phyloP scores from a whole-genome alignment of 1,140 invertebrate genomes.

The Ruditapes philippinarum region DNA sequence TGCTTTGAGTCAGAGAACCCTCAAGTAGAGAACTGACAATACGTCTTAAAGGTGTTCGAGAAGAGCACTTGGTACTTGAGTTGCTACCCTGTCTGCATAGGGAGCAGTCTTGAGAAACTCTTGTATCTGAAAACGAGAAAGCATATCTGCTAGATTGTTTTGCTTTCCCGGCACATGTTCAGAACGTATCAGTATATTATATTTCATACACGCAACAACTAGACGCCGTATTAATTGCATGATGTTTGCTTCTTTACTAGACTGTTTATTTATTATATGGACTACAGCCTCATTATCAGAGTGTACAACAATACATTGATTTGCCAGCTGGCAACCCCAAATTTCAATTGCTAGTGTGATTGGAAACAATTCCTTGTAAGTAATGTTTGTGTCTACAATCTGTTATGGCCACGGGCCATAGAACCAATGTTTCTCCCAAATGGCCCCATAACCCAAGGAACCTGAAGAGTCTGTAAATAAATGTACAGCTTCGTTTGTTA shows the following conservation, averaged over 20 bases:
- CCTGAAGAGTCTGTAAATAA: too few relatives aligned
- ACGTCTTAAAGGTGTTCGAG: background rate
- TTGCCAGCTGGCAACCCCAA: background rate
- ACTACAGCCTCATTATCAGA: slow-evolving; percentile 24
- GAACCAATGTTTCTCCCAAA: slow-evolving; percentile 35
- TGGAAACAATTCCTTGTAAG: too few relatives aligned
- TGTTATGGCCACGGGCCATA: too few relatives aligned
- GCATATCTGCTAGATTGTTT: too few relatives aligned
- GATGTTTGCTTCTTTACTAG: background rate
- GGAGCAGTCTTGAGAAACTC: background rate
- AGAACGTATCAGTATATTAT: background rate
- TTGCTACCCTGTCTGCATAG: background rate
- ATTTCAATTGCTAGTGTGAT: background rate
- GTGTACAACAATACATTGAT: slow-evolving; percentile 5
- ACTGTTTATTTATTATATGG: slow-evolving; percentile 4
- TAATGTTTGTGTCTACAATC: too few relatives aligned
- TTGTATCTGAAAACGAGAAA: slow-evolving; percentile 4
- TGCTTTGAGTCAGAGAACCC: background rate
- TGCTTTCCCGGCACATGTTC: background rate
- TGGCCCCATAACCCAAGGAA: background rate
- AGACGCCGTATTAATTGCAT: background rate
- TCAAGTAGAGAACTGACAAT: background rate
- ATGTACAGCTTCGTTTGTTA: slow-evolving; percentile 31
- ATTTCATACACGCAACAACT: background rate
- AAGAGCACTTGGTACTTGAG: background rate